Base-by-base conservation (phyloP, 1,140 invertebrate species). In the Octopus sinensis region DNA sequence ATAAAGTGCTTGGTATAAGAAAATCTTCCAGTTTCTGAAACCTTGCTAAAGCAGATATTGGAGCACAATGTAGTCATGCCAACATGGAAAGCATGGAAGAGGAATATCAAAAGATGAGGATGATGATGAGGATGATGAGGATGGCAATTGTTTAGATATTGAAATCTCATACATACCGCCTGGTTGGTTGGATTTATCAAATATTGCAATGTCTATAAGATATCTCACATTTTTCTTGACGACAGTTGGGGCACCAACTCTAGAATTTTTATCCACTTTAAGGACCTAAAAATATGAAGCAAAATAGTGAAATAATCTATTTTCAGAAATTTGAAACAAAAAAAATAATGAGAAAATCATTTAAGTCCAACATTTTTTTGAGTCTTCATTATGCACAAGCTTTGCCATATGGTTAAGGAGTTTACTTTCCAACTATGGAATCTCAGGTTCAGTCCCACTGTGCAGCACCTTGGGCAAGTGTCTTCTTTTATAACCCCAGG, bases 141-240 rank as follows among this genome's bases (percentile, higher is more conserved):
- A n/a, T n/a, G n/a, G 30, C 30, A 43, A 43, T 43, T 43, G 30
- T 43, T 43, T 43, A 43, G 30, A 43, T 43, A 43, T 43, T 43
- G 30, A 43, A 43, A 43, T 43, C 30, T 43, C 30, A 43, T 43
- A 43, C 76, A 54, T 75, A 88, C 86, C 84, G 71, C 76, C 53
- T 54, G 86, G 85, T 79, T 89, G 88, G 17, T 84, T 79, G 17
- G 81, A 94, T 1, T 94, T 91, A 89, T 98, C 96, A 87, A 95
- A 98, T 81, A 98, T 96, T 0, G 94, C 95, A 82, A 98, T 96
- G 85, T 97, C 96, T 62, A 96, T 91, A 4, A 98, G 89, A 86
- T 95, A 95, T 6, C 93, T 93, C 23, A 98, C 87, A 87, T 97
- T 96, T 0, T 95, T 95, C 82, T 96, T 93, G 5, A 98, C 91